Evolutionary conservation across 1,140 invertebrate genomes (phyloP).

Genomic region (Trichonephila inaurata): DNA sequence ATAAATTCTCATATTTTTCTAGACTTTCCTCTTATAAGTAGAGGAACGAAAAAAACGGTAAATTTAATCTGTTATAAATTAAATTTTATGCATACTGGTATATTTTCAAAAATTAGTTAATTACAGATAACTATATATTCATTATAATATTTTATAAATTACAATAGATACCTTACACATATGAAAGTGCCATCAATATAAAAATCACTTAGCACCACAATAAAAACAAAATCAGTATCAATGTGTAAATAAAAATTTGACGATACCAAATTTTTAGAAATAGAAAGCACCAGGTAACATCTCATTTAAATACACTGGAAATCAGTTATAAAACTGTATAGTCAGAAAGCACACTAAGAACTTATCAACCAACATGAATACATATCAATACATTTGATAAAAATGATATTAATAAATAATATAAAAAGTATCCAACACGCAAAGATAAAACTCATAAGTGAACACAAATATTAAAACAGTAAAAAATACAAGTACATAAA

Average conservation of each 20-base stretch:
- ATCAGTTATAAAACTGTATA: not conserved
- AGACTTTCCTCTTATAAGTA: too few species aligned
- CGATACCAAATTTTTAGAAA: not conserved
- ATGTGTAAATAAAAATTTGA: not conserved
- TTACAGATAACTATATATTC: too few species aligned
- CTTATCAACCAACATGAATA: not conserved
- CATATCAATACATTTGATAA: not conserved
- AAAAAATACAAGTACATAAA: not conserved
- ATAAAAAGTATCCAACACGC: not conserved
- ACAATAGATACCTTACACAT: too few species aligned
- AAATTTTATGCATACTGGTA: too few species aligned
- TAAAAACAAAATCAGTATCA: not conserved
- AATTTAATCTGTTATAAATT: too few species aligned
- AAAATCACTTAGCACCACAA: not conserved
- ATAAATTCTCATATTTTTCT: too few species aligned
- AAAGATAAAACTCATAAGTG: not conserved
- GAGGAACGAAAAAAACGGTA: too few species aligned
- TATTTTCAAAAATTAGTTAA: too few species aligned
- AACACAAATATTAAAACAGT: constrained; percentile 1
- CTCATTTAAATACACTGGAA: not conserved
- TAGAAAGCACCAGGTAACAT: not conserved
- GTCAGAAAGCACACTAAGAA: not conserved
- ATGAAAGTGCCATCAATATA: too few species aligned
- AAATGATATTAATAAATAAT: constrained; percentile 1
- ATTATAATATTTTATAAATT: too few species aligned